Conservation (phyloP, 2,113 vertebrate genomes). For the Callionymus lyra region DNA sequence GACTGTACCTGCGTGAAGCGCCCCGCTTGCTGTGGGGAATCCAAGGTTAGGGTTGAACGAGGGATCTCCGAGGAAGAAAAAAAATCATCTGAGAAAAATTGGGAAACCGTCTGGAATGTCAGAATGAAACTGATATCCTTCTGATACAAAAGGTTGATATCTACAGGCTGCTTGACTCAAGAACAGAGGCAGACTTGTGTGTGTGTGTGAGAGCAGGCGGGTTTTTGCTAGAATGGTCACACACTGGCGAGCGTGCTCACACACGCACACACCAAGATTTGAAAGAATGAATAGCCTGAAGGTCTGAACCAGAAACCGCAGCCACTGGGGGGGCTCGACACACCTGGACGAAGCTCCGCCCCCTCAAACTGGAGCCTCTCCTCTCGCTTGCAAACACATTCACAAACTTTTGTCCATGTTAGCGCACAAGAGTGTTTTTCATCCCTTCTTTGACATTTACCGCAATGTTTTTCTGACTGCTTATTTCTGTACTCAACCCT, state of each 20-base stretch:
- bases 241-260: slow-evolving; percentile 10
- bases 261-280: slow-evolving; percentile 7
- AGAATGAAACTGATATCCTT: slow-evolving; percentile 30
- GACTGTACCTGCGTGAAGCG: slow-evolving; percentile 66
- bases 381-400: slow-evolving; percentile 2
- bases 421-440: too few relatives aligned
- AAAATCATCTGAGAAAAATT: slow-evolving; percentile 3
- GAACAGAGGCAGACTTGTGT: slow-evolving; percentile 22
- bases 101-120: slow-evolving; percentile 27
- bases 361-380: slow-evolving; percentile 3
- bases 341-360: slow-evolving; percentile 52
- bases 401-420: too few relatives aligned
- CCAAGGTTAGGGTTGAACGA: slow-evolving; percentile 59
- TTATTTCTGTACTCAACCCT: too few relatives aligned
- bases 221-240: slow-evolving; percentile 33
- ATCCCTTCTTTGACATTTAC: too few relatives aligned
- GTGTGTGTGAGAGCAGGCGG: slow-evolving; percentile 33
- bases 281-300: slow-evolving; percentile 18
- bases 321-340: slow-evolving; percentile 13
- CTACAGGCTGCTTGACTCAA: slow-evolving; percentile 18
- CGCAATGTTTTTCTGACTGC: too few relatives aligned
- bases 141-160: slow-evolving; percentile 26
- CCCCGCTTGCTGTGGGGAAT: slow-evolving; percentile 62
- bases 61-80: slow-evolving; percentile 37
- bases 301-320: slow-evolving; percentile 46